These are phyloP conservation scores for Sebastes glaucus DNA, from an alignment of 2,797 vertebrate species.

Conservation along the genomic window DNA sequence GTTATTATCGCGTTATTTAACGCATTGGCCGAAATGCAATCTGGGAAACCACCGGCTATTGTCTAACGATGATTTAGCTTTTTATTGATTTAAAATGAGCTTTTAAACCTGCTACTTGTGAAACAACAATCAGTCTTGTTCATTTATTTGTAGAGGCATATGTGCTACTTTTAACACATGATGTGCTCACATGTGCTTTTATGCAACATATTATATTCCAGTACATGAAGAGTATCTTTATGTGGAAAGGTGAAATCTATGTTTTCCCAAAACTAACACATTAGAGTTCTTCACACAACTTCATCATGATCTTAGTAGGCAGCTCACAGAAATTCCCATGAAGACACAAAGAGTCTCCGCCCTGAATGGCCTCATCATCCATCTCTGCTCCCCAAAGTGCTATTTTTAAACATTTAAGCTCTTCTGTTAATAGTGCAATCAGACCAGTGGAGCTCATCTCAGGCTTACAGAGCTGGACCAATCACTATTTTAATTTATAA, in stretches of 20 bases:
- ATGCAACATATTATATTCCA: not conserved
- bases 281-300: not conserved
- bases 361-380: not conserved
- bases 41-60: too few relatives aligned
- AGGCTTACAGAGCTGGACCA: not conserved
- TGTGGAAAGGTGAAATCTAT: not conserved
- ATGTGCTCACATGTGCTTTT: not conserved
- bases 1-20: too few relatives aligned
- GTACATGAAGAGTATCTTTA: not conserved
- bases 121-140: not conserved
- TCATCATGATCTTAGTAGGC: too few relatives aligned
- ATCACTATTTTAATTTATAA: not conserved
- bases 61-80: too few relatives aligned
- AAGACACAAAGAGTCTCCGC: not conserved
- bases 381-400: not conserved
- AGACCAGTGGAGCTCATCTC: slow-evolving; percentile 19
- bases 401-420: not conserved
- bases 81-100: too few relatives aligned
- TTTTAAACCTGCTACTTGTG: too few relatives aligned
- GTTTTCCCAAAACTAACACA: not conserved
- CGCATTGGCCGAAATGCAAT: too few relatives aligned
- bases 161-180: not conserved
- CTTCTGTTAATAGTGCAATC: slow-evolving; percentile 15
- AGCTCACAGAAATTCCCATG: not conserved
- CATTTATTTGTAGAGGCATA: not conserved